A percentile compares a stretch with the other conserved stretches of the same genome.
phyloP scores from a whole-genome alignment of 2,888 invertebrate genomes.

The Callinectes sapidus region DNA sequence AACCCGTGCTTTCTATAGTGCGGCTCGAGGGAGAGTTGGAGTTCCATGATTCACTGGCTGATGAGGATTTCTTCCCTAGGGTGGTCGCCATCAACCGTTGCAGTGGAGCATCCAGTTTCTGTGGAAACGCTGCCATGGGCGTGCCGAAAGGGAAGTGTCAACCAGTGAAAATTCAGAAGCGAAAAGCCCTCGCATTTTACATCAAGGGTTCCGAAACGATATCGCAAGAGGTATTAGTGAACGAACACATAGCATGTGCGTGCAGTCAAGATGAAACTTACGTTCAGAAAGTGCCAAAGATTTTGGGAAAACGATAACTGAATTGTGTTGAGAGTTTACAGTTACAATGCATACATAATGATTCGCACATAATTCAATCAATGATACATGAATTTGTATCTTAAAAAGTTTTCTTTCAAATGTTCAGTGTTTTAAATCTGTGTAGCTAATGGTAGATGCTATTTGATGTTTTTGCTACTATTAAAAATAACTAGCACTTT shows the following conservation, averaged over 20 bases:
- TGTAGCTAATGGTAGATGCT: no score
- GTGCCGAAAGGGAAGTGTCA: background rate
- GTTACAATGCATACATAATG: no score
- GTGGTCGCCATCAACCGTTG: background rate
- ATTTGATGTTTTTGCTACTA: no score
- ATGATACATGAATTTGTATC: no score
- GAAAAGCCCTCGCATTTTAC: background rate
- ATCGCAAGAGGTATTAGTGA: background rate
- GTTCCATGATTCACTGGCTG: background rate
- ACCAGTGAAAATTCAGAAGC: background rate
- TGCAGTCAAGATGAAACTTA: background rate
- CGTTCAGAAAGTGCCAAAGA: no score
- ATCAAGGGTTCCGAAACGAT: background rate
- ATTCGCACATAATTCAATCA: no score
- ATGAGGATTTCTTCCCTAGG: background rate
- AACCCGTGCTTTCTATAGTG: background rate
- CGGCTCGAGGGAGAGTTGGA: background rate
- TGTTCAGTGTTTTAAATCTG: no score
- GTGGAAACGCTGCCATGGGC: background rate
- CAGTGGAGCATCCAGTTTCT: background rate
- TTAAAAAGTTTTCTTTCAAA: no score
- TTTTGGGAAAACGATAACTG: no score
- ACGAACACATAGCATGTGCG: background rate
- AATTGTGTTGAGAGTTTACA: no score
- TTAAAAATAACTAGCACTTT: no score